Percentiles rank a stretch among this genome's conserved stretches.
Evolutionary conservation across 2,113 vertebrate genomes (phyloP).

Genomic region (Pelusios castaneus): DNA sequence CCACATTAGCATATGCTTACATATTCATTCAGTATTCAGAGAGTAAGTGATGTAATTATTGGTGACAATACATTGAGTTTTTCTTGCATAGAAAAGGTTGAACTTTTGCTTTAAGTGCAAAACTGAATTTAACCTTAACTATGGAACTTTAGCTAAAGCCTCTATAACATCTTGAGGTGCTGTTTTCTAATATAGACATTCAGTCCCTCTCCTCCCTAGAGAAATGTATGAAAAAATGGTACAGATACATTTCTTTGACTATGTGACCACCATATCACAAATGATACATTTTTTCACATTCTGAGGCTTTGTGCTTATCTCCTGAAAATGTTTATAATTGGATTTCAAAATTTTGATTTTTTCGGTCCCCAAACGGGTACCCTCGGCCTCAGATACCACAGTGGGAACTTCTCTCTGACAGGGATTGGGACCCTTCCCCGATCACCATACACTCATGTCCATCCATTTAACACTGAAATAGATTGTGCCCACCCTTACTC

Average conservation of each 20-base stretch:
- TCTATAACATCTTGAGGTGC: background rate
- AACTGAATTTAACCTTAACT: background rate
- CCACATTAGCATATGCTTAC: no score
- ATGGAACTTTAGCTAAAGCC: background rate
- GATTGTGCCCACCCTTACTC: no score
- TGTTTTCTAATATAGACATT: background rate
- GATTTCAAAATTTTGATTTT: slow-evolving; percentile 1
- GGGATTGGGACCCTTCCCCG: no score
- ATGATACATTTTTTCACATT: background rate
- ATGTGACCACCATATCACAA: background rate
- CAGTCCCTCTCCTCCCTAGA: background rate
- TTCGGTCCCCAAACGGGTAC: no score
- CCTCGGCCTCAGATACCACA: no score
- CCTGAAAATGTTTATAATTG: background rate
- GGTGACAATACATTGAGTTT: background rate
- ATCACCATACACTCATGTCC: no score
- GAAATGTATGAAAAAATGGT: background rate
- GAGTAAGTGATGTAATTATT: background rate
- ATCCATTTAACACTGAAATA: no score
- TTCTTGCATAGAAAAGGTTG: background rate
- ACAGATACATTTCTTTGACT: background rate
- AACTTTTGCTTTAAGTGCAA: background rate
- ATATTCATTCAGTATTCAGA: no score
- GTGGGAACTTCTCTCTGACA: no score
- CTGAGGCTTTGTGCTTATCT: background rate